Evolutionary conservation across 1,140 invertebrate genomes (phyloP), one percentile per base, ranked within the genome.

Genomic region (Temnothorax nylanderi): DNA sequence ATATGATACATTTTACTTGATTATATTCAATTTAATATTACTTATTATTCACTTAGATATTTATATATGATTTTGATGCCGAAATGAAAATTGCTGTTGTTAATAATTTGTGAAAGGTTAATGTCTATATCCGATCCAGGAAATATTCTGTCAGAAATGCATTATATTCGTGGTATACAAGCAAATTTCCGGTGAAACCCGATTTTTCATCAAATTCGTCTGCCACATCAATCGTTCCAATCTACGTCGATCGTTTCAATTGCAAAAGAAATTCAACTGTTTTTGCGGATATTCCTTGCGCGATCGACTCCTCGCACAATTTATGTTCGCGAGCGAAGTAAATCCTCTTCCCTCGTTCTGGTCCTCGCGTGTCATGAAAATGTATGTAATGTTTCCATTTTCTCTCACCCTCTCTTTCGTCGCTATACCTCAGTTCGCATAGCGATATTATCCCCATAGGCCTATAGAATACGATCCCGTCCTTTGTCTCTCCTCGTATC

Each of bases 351-450:
- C 21, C 34, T 10, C 49, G 32, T 41, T 3, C 34, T 81, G 41
- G 34, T 69, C n/a, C 18, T 69, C 49, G n/a, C 49, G n/a, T 81
- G n/a, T 37, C 49, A 81, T 69, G 21, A 81, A 81, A 81, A 67
- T 81, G 13, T 69, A 81, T 81, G 13, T 11, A 56, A 81, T 47
- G 47, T 69, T 41, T 34, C n/a, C n/a, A 54, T 81, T 13, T 67
- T 11, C 37, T 47, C 37, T n/a, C 71, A n/a, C 16, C n/a, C 21
- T 18, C 13, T 32, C 16, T 51, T 21, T 37, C 11, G 0, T 21
- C n/a, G 18, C 8, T 67, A 54, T 18, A 67, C 21, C 49, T 56
- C 34, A 56, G 54, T 67, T 81, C 47, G 8, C 26, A 32, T 32
- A 26, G 11, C 62, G 56, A 56, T 81, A 56, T 3, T n/a, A 3